phyloP scores from a whole-genome alignment of 2,888 invertebrate species.

The Cartodere bifasciata region DNA sequence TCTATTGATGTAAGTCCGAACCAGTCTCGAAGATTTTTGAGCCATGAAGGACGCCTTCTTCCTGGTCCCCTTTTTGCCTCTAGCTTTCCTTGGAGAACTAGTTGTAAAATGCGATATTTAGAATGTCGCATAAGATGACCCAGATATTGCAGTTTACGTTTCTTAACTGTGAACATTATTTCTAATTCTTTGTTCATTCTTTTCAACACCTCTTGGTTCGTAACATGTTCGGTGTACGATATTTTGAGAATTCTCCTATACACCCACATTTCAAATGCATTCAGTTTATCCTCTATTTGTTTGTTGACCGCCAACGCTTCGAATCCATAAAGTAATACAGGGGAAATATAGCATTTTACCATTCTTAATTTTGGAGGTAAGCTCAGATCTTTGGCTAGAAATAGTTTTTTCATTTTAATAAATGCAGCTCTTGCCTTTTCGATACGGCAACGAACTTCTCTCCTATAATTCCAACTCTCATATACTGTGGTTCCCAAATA shows the following conservation, averaged over 20 bases:
- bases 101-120: no score
- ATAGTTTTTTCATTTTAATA: conserved; percentile 1
- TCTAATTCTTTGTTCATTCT: no score
- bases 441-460: conserved; percentile 1
- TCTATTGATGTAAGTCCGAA: no score
- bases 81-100: no score
- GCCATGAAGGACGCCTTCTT: no score
- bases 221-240: conserved; percentile 3
- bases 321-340: conserved; percentile 1
- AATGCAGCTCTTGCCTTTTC: conserved; percentile 2
- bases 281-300: conserved; percentile 1
- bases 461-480: conserved; percentile 1
- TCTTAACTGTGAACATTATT: no score
- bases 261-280: conserved; percentile 4
- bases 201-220: no score
- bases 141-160: no score
- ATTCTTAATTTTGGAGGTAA: background rate
- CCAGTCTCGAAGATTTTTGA: no score
- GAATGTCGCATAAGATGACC: no score
- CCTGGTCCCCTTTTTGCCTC: no score
- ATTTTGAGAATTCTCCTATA: conserved; percentile 4
- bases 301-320: conserved; percentile 4
- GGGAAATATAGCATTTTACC: conserved; percentile 2
- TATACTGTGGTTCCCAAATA: conserved; percentile 2
- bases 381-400: background rate